Evolutionary conservation across 2,797 vertebrate species (phyloP), one percentile per base, ranked within the genome.

Genomic region (Peromyscus aztecus): DNA sequence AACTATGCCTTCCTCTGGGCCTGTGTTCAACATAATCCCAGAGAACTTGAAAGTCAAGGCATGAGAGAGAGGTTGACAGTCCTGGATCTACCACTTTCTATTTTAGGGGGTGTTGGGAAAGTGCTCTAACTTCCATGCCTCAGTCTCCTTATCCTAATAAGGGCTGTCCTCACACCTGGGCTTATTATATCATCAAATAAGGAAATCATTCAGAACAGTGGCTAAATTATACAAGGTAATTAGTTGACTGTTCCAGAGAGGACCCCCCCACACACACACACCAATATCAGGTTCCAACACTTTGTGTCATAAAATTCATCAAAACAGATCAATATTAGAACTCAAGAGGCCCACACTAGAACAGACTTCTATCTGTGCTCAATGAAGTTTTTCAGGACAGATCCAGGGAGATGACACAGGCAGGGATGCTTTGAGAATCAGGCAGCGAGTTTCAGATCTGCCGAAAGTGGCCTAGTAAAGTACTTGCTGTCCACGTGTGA

Each of bases 231-330:
- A 75, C 31, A 90, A 21, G 11, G 75, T 49, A 89, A 80, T 84
- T 63, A 77, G 40, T 89, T 86, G 73, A 75, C 84, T 75, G 69
- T 82, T 88, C 57, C 13, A 27, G 14, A 84, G 19, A 57, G 17
- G 17, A 57, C 55, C 14, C 14, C 6, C 17, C 2, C 27, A 13
- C 49, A 13, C 49, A 52, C 49, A 52, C 8, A 73, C 31, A 8
- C 12, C 11, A 78, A 94, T 59, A 93, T 67, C 61, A 93, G 34
- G 27, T 76, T 86, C 43, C 76, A 71, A 91, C 11, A 55, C 5
- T 78, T 81, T n/a, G 37, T 21, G 11, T 84, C 40, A 75, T 12
- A 85, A 93, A 81, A 94, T 91, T 82, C 43, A 93, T 71, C 69
- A 73, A 78, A 83, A 94, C 1, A 88, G 76, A 73, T 57, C 31